Evolutionary conservation across 2,888 invertebrate species (phyloP).

Genomic region (Chymomyza amoena): DNA sequence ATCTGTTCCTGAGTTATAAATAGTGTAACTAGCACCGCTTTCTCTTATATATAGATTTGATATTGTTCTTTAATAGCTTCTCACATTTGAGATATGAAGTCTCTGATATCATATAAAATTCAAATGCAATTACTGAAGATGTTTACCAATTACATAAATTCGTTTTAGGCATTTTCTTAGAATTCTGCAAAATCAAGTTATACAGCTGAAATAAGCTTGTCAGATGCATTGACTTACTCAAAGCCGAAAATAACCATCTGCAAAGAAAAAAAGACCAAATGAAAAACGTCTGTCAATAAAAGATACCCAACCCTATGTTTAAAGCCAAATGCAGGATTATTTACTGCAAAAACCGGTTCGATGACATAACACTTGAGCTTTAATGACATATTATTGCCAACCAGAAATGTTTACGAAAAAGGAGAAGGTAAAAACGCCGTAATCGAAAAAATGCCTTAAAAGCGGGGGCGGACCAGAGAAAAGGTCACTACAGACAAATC

Average conservation of each 20-base stretch:
- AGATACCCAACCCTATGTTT: slow-evolving; percentile 43
- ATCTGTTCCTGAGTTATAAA: too few relatives aligned
- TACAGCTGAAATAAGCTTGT: neutral
- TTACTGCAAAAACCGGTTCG: slow-evolving; percentile 53
- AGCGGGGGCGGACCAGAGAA: neutral
- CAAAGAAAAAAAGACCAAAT: slow-evolving; percentile 23
- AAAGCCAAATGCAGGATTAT: slow-evolving; percentile 45
- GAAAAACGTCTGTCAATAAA: slow-evolving; percentile 8
- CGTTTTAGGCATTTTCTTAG: neutral
- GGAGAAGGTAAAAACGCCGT: neutral
- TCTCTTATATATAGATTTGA: too few relatives aligned
- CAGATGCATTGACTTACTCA: neutral
- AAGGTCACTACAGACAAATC: neutral
- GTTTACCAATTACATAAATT: neutral
- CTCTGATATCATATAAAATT: too few relatives aligned
- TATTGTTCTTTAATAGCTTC: too few relatives aligned
- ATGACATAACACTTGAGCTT: slow-evolving; percentile 65
- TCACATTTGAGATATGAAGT: too few relatives aligned
- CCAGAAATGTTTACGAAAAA: slow-evolving; percentile 21
- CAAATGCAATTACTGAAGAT: too few relatives aligned
- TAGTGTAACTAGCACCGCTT: too few relatives aligned
- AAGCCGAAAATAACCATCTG: slow-evolving; percentile 9
- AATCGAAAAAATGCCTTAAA: neutral
- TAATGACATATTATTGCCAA: slow-evolving; percentile 60
- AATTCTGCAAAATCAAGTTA: slow-evolving; percentile 5